These are phyloP conservation scores for Spilarctia lutea DNA, from an alignment of 2,888 invertebrate genomes.

Conservation along the genomic window DNA sequence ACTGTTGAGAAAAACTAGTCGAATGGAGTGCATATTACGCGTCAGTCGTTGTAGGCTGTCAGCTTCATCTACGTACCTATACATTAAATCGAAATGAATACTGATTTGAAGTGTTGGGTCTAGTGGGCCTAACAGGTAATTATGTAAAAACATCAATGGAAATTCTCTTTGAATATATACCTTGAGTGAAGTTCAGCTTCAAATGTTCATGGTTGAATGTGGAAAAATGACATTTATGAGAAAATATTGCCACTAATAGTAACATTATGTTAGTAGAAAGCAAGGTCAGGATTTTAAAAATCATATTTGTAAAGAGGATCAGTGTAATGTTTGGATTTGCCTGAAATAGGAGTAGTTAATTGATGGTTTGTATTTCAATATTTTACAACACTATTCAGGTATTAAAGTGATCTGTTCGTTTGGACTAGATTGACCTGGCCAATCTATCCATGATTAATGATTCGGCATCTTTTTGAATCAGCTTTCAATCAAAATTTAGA, in stretches of 20 bases:
- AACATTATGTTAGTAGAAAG: background rate
- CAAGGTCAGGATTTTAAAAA: background rate
- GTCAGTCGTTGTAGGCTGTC: background rate
- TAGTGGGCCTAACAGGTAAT: background rate
- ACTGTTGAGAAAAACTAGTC: background rate
- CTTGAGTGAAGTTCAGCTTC: slow-evolving; percentile 25
- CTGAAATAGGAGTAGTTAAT: background rate
- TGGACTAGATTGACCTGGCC: background rate
- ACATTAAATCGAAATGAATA: background rate
- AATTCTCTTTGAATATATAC: slow-evolving; percentile 23
- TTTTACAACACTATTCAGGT: background rate
- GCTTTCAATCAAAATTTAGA: too few species aligned
- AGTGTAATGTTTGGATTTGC: background rate
- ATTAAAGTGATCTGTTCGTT: background rate
- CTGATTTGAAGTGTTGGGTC: background rate
- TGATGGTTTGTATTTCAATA: background rate
- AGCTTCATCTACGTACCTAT: background rate
- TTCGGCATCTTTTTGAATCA: too few species aligned
- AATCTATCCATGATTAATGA: background rate
- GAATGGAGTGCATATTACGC: background rate
- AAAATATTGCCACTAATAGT: slow-evolving; percentile 4
- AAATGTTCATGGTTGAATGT: slow-evolving; percentile 23
- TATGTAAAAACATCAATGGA: slow-evolving; percentile 17
- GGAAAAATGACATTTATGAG: slow-evolving; percentile 25
- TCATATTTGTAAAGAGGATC: background rate